These are phyloP conservation scores for Muntiacus muntjak DNA, from an alignment of 2,113 vertebrate species.

Conservation along the genomic window DNA sequence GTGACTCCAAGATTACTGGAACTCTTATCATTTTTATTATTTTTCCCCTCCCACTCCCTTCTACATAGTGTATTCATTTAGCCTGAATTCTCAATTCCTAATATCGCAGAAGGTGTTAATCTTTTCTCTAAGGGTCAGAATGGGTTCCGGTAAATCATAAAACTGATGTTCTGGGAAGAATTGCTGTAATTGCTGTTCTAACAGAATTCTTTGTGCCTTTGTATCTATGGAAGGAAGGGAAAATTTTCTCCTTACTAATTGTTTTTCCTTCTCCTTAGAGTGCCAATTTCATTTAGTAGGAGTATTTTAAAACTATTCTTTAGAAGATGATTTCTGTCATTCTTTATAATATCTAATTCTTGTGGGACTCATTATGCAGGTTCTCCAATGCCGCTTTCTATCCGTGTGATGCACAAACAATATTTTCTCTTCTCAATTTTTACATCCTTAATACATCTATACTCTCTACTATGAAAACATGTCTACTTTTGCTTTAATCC, in stretches of 20 bases:
- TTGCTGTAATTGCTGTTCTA: slow-evolving; percentile 47
- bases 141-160: slow-evolving; percentile 59
- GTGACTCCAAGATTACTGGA: background rate
- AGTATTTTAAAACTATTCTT: slow-evolving; percentile 62
- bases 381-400: background rate
- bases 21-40: background rate
- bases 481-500: slow-evolving; percentile 28
- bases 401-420: slow-evolving; percentile 45
- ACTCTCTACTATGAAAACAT: background rate
- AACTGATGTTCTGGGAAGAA: slow-evolving; percentile 58
- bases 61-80: background rate
- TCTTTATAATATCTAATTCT: slow-evolving; percentile 56
- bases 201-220: slow-evolving; percentile 53
- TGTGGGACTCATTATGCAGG: slow-evolving; percentile 39
- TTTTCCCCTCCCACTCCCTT: background rate
- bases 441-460: background rate
- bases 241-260: slow-evolving; percentile 47
- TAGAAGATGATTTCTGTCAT: slow-evolving; percentile 56
- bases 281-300: slow-evolving; percentile 50
- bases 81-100: slow-evolving; percentile 28
- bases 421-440: slow-evolving; percentile 33
- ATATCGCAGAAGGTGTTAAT: slow-evolving; percentile 25
- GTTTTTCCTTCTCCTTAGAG: slow-evolving; percentile 33
- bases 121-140: slow-evolving; percentile 49
- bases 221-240: slow-evolving; percentile 1